A percentile compares a stretch with the other conserved stretches of the same genome.
Evolutionary conservation across 2,888 invertebrate genomes (phyloP).

Genomic region (Pristionchus mayeri): DNA sequence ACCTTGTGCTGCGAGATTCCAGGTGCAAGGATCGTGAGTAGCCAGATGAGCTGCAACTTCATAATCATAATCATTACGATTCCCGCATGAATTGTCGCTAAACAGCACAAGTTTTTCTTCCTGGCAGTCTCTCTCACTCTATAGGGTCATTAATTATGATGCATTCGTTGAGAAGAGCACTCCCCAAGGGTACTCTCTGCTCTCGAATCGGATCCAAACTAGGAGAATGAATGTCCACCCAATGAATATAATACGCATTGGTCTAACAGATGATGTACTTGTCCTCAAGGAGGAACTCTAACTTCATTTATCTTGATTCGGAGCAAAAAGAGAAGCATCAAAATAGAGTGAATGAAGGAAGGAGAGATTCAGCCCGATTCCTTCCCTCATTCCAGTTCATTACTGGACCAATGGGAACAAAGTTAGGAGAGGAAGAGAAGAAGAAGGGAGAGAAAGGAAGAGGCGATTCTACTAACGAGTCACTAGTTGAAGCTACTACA

Average conservation of each 20-base stretch:
- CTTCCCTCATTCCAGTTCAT: constrained; percentile 5
- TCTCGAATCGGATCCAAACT: not conserved
- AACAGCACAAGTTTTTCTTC: not conserved
- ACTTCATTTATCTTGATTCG: not conserved
- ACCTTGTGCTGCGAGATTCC: constrained; percentile 2
- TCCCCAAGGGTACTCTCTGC: not conserved
- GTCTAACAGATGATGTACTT: no score
- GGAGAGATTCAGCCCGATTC: not conserved
- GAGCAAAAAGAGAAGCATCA: not conserved
- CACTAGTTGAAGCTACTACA: not conserved
- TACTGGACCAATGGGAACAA: constrained; percentile 9
- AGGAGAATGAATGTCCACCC: not conserved
- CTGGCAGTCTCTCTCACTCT: not conserved
- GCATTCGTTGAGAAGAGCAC: not conserved
- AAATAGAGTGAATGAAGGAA: constrained; percentile 4
- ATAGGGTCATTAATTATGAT: constrained; percentile 10
- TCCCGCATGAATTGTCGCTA: not conserved
- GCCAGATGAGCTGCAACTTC: constrained; percentile 17
- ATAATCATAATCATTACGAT: not conserved
- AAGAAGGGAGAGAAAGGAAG: not conserved
- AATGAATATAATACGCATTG: no score
- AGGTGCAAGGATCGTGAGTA: constrained; percentile 9
- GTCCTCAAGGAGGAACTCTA: no score
- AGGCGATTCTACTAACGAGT: not conserved
- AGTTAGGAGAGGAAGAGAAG: constrained; percentile 17